A percentile compares a stretch with the other conserved stretches of the same genome.
phyloP scores from a whole-genome alignment of 92 coral and sea anemone genomes.

The Parazoanthus darwini region DNA sequence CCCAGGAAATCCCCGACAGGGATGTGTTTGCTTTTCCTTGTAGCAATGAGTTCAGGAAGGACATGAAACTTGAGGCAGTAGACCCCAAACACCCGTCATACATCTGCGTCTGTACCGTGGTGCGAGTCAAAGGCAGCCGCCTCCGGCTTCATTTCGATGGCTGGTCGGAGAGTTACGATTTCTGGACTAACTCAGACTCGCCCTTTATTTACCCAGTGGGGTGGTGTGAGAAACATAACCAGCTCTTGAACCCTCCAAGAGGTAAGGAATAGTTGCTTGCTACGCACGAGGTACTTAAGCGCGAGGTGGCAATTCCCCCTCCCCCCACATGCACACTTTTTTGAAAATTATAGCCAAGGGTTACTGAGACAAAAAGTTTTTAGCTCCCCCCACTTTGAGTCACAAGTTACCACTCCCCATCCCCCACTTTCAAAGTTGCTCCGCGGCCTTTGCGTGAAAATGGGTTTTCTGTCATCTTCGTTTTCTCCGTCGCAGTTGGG shows the following conservation, averaged over 20 bases:
- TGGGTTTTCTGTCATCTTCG: background rate
- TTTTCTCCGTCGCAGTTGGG: too few relatives aligned
- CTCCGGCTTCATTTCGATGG: conserved; percentile 98
- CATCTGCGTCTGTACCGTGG: conserved; percentile 96
- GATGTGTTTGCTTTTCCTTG: conserved; percentile 82
- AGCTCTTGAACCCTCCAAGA: conserved; percentile 84
- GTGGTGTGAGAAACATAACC: conserved; percentile 90
- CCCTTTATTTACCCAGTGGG: conserved; percentile 90
- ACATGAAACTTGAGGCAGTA: conserved; percentile 92
- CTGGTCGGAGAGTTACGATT: conserved; percentile 99
- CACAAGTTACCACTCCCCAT: too few relatives aligned
- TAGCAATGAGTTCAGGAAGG: conserved; percentile 80
- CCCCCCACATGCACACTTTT: too few relatives aligned
- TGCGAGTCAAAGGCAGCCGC: conserved; percentile 90
- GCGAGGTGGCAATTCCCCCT: too few relatives aligned
- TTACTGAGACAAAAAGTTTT: too few relatives aligned
- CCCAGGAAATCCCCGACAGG: conserved; percentile 79
- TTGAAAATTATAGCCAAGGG: too few relatives aligned
- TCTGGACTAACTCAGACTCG: conserved; percentile 98
- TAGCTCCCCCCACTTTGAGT: too few relatives aligned
- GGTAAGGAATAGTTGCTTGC: conserved; percentile 55
- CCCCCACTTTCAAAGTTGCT: too few relatives aligned
- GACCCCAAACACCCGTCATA: conserved; percentile 99
- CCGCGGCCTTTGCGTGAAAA: too few relatives aligned
- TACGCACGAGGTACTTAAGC: background rate